Evolutionary conservation across 2,797 vertebrate species (phyloP).

Genomic region (Halcyon chelicuti): DNA sequence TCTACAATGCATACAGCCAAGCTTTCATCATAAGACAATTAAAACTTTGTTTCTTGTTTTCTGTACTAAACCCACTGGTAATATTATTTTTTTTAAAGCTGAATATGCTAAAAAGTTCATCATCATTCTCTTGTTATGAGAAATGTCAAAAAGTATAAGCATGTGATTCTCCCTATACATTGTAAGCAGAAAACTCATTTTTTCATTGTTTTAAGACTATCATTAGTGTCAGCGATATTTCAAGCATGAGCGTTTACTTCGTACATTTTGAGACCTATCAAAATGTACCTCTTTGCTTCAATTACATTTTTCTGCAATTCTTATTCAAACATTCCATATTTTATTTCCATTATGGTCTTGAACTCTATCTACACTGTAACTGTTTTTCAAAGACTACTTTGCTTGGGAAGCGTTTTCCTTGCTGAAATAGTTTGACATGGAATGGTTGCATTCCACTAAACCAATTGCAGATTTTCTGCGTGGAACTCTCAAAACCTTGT

Average conservation of each 20-base stretch:
- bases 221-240: neutral
- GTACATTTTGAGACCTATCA: neutral
- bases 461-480: neutral
- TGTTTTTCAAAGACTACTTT: neutral
- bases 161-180: neutral
- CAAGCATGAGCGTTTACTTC: neutral
- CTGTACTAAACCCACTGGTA: neutral
- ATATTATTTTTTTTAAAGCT: neutral
- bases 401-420: neutral
- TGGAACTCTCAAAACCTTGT: neutral
- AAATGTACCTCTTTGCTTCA: neutral
- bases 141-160: neutral
- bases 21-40: neutral
- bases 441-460: neutral
- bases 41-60: neutral
- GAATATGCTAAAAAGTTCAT: neutral
- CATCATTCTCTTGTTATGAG: neutral
- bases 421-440: neutral
- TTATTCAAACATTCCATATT: neutral
- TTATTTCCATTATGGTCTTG: neutral
- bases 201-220: neutral
- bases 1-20: neutral
- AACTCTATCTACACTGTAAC: neutral
- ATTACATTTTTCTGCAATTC: neutral
- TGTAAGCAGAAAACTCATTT: neutral